These are phyloP conservation scores for Crossocerus cetratus DNA, from an alignment of 2,888 invertebrate species.

Conservation along the genomic window DNA sequence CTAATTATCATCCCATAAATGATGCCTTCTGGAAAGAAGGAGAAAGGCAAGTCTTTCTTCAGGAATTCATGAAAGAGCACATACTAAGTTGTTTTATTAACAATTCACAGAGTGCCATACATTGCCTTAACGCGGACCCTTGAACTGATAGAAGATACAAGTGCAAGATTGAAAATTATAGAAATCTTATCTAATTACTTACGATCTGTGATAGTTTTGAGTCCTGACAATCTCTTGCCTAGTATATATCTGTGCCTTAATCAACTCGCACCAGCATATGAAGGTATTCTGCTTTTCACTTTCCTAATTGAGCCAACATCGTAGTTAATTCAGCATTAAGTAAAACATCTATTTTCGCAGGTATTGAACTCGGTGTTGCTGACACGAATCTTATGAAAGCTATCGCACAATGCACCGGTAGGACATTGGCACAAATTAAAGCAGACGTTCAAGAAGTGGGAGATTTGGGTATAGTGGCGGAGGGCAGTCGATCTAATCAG, in stretches of 20 bases:
- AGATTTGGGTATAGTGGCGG: conserved; percentile 94
- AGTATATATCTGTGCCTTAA: conserved; percentile 97
- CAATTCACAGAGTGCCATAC: conserved; percentile 89
- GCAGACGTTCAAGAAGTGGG: conserved; percentile 85
- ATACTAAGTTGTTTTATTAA: neutral
- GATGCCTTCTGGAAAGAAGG: conserved; percentile 89
- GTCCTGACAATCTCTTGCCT: conserved; percentile 92
- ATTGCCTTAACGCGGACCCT: conserved; percentile 93
- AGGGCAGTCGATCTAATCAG: conserved; percentile 90
- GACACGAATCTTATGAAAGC: conserved; percentile 97
- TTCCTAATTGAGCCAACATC: neutral
- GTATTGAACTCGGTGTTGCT: conserved; percentile 93
- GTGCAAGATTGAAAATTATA: conserved; percentile 92
- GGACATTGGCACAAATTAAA: conserved; percentile 90
- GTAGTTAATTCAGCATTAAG: neutral
- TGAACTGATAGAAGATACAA: conserved; percentile 91
- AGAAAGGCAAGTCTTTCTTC: conserved; percentile 80
- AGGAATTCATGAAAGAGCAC: neutral
- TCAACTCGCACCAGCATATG: conserved; percentile 96
- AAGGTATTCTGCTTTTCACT: conserved; percentile 80
- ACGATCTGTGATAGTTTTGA: conserved; percentile 91
- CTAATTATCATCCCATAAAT: conserved; percentile 88
- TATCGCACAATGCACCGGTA: conserved; percentile 92
- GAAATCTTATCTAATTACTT: conserved; percentile 95
- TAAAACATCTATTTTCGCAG: conserved; percentile 64